Conservation (phyloP, 2,797 vertebrate genomes). For the Apogon talboti region DNA sequence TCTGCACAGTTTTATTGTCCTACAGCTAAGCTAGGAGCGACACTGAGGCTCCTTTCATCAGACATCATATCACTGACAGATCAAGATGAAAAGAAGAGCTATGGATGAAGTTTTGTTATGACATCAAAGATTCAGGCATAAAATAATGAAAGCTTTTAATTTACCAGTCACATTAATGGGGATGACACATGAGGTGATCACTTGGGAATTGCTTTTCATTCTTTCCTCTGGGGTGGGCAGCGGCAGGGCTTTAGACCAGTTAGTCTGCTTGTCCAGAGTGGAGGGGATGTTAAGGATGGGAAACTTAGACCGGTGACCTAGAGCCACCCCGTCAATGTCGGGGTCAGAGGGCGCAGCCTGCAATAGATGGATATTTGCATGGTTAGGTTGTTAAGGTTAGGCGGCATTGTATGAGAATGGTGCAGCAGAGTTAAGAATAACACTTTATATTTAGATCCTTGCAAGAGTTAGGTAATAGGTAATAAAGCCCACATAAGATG, state of each 20-base stretch:
- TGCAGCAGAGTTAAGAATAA: slow-evolving; percentile 12
- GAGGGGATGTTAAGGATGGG: slow-evolving; percentile 95
- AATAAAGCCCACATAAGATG: no score
- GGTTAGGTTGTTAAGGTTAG: slow-evolving; percentile 63
- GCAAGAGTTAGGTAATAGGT: no score
- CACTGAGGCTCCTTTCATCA: background rate
- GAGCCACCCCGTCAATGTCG: slow-evolving; percentile 89
- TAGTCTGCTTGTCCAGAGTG: slow-evolving; percentile 99
- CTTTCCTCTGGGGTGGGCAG: slow-evolving; percentile 97
- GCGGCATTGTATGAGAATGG: slow-evolving; percentile 24
- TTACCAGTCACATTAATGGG: slow-evolving; percentile 99
- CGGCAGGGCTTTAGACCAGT: slow-evolving; percentile 96
- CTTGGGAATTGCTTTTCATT: slow-evolving; percentile 95
- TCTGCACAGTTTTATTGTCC: background rate
- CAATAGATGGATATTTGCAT: slow-evolving; percentile 80
- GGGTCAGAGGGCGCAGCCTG: slow-evolving; percentile 91
- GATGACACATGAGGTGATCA: slow-evolving; percentile 95
- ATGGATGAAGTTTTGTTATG: background rate
- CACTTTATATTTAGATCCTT: no score
- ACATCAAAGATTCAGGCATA: slow-evolving; percentile 14
- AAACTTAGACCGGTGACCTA: slow-evolving; percentile 93
- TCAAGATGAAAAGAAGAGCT: background rate
- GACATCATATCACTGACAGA: background rate
- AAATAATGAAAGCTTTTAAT: slow-evolving; percentile 33
- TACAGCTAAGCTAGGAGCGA: background rate